A percentile compares a stretch with the other conserved stretches of the same genome.
These are phyloP conservation scores for Crenichthys baileyi DNA, from an alignment of 2,797 vertebrate genomes.

Conservation along the genomic window DNA sequence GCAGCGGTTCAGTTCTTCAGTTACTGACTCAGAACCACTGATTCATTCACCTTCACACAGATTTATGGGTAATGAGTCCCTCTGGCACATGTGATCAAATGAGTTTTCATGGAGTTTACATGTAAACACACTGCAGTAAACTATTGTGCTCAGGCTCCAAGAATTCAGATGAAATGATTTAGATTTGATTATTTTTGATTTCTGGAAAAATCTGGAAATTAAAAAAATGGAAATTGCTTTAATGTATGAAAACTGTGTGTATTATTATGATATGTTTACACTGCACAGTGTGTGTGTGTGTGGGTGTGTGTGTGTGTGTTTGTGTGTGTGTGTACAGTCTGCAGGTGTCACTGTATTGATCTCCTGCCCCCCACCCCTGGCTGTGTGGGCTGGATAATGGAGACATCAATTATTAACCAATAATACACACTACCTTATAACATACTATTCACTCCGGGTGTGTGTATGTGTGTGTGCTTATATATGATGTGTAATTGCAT, in stretches of 20 bases:
- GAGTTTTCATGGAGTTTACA: too few species aligned
- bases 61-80: too few species aligned
- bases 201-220: too few species aligned
- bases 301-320: slow-evolving; percentile 23
- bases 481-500: slow-evolving; percentile 43
- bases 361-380: background rate
- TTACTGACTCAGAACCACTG: too few species aligned
- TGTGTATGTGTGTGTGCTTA: slow-evolving; percentile 33
- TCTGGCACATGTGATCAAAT: too few species aligned
- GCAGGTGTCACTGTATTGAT: slow-evolving; percentile 43
- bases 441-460: slow-evolving; percentile 35
- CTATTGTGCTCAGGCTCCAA: too few species aligned
- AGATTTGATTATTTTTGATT: too few species aligned
- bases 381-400: slow-evolving; percentile 56
- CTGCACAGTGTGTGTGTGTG: background rate
- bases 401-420: slow-evolving; percentile 66
- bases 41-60: too few species aligned
- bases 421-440: slow-evolving; percentile 53
- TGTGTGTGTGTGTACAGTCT: slow-evolving; percentile 1
- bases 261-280: slow-evolving; percentile 15
- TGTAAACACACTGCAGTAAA: too few species aligned
- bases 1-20: too few species aligned
- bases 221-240: too few species aligned
- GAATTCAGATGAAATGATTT: too few species aligned
- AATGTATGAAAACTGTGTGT: slow-evolving; percentile 34